Conservation (phyloP, 2,888 invertebrate genomes). For the Alloplasta piceator region DNA sequence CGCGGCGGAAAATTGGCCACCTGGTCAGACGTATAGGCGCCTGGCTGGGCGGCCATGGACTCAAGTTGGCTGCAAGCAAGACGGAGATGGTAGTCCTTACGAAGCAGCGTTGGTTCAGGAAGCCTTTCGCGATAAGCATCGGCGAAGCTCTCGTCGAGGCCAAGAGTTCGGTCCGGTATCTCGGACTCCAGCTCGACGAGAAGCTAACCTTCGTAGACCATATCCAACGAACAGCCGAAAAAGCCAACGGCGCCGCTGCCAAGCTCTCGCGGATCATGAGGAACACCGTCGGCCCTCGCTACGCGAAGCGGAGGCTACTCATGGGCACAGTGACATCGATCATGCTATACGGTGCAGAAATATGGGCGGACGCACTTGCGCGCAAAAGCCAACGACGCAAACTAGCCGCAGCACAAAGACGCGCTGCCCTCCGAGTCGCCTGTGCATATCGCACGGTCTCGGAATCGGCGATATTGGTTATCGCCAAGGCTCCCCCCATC, state of each 20-base stretch:
- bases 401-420: constrained; percentile 62
- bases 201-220: constrained; percentile 37
- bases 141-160: constrained; percentile 11
- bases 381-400: constrained; percentile 48
- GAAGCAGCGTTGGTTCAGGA: constrained; percentile 40
- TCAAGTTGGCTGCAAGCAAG: constrained; percentile 29
- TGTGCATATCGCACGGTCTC: constrained; percentile 66
- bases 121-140: constrained; percentile 21
- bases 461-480: constrained; percentile 55
- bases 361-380: constrained; percentile 52
- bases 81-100: constrained; percentile 43
- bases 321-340: not conserved
- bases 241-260: not conserved
- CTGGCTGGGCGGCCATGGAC: constrained; percentile 31
- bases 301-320: not conserved
- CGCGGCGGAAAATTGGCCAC: no score
- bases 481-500: constrained; percentile 63
- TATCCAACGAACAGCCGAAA: constrained; percentile 3
- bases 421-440: constrained; percentile 57
- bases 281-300: constrained; percentile 21
- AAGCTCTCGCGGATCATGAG: constrained; percentile 21
- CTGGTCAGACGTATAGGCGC: constrained; percentile 10
- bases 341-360: not conserved
- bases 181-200: no score
- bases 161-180: not conserved